phyloP scores from a whole-genome alignment of 2,113 vertebrate genomes.

The Phoxinus phoxinus region DNA sequence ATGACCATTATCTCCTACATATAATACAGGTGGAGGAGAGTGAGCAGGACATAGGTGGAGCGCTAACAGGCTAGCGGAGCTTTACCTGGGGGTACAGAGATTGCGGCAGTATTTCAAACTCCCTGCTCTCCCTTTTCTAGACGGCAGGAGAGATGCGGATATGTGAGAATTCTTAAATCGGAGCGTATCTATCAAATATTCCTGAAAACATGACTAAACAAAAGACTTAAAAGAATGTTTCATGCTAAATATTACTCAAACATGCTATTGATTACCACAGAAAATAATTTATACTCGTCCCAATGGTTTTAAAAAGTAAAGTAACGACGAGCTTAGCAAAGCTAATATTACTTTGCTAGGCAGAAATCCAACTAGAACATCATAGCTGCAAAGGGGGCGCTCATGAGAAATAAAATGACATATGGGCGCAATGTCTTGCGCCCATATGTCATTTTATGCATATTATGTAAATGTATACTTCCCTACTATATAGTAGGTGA shows the following conservation, averaged over 20 bases:
- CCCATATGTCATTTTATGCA: no score
- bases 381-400: neutral
- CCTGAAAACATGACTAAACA: neutral
- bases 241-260: neutral
- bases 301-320: neutral
- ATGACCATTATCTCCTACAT: conserved; percentile 42
- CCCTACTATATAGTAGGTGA: neutral
- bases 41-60: conserved; percentile 45
- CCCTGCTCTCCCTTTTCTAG: conserved; percentile 83
- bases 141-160: conserved; percentile 62
- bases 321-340: neutral
- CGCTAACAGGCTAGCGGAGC: conserved; percentile 44
- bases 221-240: neutral
- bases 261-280: conserved; percentile 5
- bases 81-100: conserved; percentile 84
- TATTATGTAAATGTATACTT: neutral
- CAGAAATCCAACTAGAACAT: neutral
- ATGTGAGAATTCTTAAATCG: conserved; percentile 36
- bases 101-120: conserved; percentile 79
- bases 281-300: conserved; percentile 5
- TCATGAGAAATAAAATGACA: neutral
- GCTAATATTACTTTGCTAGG: neutral
- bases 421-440: no score
- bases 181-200: neutral
- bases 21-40: conserved; percentile 30